Percentiles rank a stretch among this genome's conserved stretches.
Evolutionary conservation across 92 coral and sea anemone species (phyloP).

Genomic region (Phenganax marumi): DNA sequence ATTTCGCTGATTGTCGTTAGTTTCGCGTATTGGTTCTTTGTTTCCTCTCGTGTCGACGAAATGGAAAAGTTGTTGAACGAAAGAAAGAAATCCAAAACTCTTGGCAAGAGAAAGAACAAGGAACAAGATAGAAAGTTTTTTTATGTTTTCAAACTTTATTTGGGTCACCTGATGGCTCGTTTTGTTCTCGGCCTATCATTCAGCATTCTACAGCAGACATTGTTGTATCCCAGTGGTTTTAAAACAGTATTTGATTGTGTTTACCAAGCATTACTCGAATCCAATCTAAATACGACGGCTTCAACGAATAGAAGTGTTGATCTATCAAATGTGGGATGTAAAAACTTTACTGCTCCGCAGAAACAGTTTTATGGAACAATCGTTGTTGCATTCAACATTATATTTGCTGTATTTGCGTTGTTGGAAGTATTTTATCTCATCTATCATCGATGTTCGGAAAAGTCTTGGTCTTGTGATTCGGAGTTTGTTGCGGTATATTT

Average conservation of each 20-base stretch:
- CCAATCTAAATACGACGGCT: neutral
- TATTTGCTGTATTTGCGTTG: constrained; percentile 16
- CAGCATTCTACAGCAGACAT: too few species aligned
- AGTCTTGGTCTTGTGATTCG: constrained; percentile 22
- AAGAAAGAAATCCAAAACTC: too few species aligned
- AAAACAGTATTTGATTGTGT: constrained; percentile 17
- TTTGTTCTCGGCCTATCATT: too few species aligned
- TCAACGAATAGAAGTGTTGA: neutral
- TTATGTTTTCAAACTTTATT: too few species aligned
- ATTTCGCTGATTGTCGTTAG: too few species aligned
- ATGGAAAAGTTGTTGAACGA: too few species aligned
- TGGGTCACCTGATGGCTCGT: too few species aligned
- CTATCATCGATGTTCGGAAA: neutral
- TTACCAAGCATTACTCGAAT: constrained; percentile 3
- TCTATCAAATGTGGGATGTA: constrained; percentile 9
- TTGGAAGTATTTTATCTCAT: constrained; percentile 21
- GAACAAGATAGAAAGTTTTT: too few species aligned
- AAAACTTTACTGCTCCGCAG: neutral
- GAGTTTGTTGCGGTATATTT: constrained; percentile 22
- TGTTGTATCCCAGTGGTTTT: constrained; percentile 37
- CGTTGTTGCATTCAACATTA: neutral
- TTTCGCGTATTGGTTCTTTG: too few species aligned
- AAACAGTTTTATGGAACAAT: constrained; percentile 15
- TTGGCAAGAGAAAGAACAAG: too few species aligned
- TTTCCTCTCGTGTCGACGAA: too few species aligned